Evolutionary conservation across 1,140 invertebrate species (phyloP), one percentile per base, ranked within the genome.

Genomic region (Aplysia californica): DNA sequence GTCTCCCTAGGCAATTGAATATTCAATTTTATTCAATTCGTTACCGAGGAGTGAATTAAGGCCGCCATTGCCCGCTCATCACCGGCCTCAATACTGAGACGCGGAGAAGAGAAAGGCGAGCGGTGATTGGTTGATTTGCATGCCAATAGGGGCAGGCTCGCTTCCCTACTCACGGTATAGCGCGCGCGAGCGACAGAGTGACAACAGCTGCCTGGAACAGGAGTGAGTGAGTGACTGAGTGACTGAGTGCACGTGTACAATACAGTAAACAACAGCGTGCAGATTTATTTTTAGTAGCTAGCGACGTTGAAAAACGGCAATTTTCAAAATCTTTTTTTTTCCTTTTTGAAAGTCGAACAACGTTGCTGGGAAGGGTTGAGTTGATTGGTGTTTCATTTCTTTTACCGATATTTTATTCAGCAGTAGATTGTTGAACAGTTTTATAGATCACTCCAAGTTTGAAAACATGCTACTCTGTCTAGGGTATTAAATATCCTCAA

Each of bases 91-190:
- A 68, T 68, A 68, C 39, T 18, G 31, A 68, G 39, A 68, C 38
- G 41, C 44, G 26, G 68, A 70, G 68, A 70, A 26, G 38, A 36
- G 68, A 70, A 56, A 56, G 44, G 15, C 21, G 44, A 3, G 1
- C 26, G 68, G 29, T 70, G 68, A 70, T 70, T 70, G 68, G 68
- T 56, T 70, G 29, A 70, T 70, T 70, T 70, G 68, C 68, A 70
- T 70, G 68, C 31, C 68, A 70, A 70, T 70, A 35, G 68, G 39
- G 21, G n/a, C 31, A n/a, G 58, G 1, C 61, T 10, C 15, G 35
- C 23, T 36, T 35, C 61, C 2, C 61, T 5, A 33, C 33, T 36
- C 20, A 15, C 21, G 10, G 3, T 36, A 33, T 26, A 65, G 33
- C 61, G 35, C 33, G 39, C 21, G 61, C 18, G 10, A 3, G 61